A percentile compares a stretch with the other conserved stretches of the same genome.
Conservation (phyloP, 2,797 vertebrate genomes). For the Anolis apletophallus region DNA sequence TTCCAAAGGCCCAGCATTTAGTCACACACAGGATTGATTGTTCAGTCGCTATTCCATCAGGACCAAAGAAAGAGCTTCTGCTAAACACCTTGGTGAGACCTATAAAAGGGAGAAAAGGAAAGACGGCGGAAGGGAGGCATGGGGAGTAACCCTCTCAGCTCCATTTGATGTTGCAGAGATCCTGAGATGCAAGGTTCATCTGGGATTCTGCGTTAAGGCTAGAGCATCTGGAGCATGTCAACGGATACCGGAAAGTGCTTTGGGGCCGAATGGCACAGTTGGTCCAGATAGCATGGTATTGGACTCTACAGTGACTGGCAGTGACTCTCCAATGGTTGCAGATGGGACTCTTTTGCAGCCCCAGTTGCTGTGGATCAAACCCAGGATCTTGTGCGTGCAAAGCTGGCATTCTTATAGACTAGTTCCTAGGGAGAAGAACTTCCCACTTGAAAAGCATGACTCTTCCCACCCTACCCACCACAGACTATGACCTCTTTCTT, state of each 20-base stretch:
- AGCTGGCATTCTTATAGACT: not conserved
- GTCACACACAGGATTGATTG: not conserved
- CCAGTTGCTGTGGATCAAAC: not conserved
- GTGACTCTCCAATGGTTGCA: not conserved
- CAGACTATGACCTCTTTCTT: not conserved
- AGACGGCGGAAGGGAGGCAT: not conserved
- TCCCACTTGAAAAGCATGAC: not conserved
- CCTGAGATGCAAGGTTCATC: not conserved
- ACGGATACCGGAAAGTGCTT: not conserved
- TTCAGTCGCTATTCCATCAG: not conserved
- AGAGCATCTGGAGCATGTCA: not conserved
- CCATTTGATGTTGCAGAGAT: not conserved
- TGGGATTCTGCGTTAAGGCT: not conserved
- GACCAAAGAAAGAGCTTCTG: not conserved
- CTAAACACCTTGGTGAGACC: no score
- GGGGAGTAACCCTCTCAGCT: not conserved
- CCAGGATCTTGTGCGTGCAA: not conserved
- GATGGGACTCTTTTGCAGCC: not conserved
- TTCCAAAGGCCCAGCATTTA: not conserved
- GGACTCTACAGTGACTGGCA: not conserved
- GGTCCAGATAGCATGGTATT: not conserved
- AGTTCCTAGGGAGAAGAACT: not conserved
- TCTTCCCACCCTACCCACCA: no score
- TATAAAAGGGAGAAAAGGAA: not conserved
- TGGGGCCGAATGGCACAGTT: not conserved